These are phyloP conservation scores for Penaeus vannamei DNA, from an alignment of 1,140 invertebrate genomes.

Conservation along the genomic window DNA sequence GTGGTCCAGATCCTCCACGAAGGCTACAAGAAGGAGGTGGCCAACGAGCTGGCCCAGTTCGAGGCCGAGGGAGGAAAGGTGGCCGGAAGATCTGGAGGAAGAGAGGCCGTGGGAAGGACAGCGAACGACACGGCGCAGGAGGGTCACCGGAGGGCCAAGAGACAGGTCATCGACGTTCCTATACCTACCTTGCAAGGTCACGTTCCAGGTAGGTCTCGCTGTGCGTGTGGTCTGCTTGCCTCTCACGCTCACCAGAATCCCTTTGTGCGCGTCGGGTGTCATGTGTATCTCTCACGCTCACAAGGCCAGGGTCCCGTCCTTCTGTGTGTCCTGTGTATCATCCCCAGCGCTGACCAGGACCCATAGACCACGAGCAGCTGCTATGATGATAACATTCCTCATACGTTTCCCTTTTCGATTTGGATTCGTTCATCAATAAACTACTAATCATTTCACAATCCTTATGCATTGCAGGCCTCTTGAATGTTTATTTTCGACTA, in stretches of 20 bases:
- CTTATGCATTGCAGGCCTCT: no score
- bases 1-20: constrained; percentile 12
- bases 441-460: no score
- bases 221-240: neutral
- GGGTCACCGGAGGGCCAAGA: neutral
- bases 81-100: neutral
- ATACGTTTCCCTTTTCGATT: no score
- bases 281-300: no score
- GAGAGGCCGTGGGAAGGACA: neutral
- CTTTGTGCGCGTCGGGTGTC: no score
- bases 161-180: neutral
- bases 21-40: neutral
- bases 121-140: neutral
- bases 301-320: no score
- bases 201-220: constrained; percentile 19
- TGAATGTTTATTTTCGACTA: no score
- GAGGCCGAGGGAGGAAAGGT: neutral
- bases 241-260: neutral
- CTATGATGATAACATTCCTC: no score
- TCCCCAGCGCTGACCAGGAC: no score
- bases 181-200: constrained; percentile 29
- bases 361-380: no score
- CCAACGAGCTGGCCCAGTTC: neutral
- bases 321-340: no score
- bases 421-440: no score